Evolutionary conservation across 2,797 vertebrate species (phyloP), one percentile per base, ranked within the genome.

Genomic region (Aulostomus chinensis): DNA sequence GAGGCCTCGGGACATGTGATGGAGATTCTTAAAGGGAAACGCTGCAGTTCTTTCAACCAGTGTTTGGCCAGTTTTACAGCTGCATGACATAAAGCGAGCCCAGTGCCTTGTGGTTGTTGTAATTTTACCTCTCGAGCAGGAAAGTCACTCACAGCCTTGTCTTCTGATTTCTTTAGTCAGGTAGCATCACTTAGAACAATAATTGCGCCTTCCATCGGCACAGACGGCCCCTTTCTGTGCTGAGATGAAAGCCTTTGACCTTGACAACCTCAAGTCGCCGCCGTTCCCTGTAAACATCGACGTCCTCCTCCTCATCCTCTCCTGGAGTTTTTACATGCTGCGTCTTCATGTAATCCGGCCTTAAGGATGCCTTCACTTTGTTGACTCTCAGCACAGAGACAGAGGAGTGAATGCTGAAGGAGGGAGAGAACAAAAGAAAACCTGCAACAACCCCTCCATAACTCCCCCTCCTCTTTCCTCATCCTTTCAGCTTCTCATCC

Each of bases 281-380:
- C 13, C 34, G 14, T 50, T 32, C 35, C 28, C 39, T 62, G 3
- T 6, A 1, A n/a, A n/a, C n/a, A n/a, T 31, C 32, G n/a, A 40
- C 45, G 34, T 43, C 53, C 28, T 53, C 51, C 31, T 68, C 58
- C 25, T 64, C 35, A 10, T 68, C 51, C 40, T 25, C 33, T 32
- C 17, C 26, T 38, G 22, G 14, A 46, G 58, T 60, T 59, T 85
- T 80, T 74, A 65, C 73, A 70, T 5, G 9, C 47, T 62, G 29
- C 49, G 54, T 64, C 70, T 71, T 63, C 69, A 18, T 42, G 73
- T 78, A 78, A 80, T 83, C 65, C 21, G 2, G 42, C 69, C 78
- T 68, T 56, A 41, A 68, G 66, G 62, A 73, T 33, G 53, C 47
- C 50, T 76, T 55, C 53, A 49, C 57, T 68, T 57, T n/a, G 37